Base-by-base conservation (phyloP, 2,113 vertebrate species). In the Tragelaphus buxtoni region DNA sequence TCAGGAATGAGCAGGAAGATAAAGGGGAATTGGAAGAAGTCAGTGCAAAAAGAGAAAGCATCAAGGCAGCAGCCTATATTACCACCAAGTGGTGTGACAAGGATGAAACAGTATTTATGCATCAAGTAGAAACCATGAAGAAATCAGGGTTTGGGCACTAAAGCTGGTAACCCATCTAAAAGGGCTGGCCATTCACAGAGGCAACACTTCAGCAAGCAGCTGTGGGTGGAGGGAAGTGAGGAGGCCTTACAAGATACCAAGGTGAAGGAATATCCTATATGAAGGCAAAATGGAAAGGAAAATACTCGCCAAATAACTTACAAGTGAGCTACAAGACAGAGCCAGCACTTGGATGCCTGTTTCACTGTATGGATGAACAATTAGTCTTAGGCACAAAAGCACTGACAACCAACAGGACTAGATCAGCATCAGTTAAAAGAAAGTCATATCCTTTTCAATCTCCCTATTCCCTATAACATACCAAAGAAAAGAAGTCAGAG, bases 241-340 rank as follows among this genome's bases (percentile, higher is more conserved):
- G 42, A 86, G 39, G 9, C 6, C 12, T 32, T 90, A 18, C 18
- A 92, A 82, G 18, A 58, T 20, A 53, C 2, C 42, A 65, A 83
- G 20, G 55, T 51, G 47, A 60, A 81, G n/a, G 86, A 74, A 82
- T 88, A 90, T 49, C 20, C 53, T 49, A 45, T 4, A 45, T 20
- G 53, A 93, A 94, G 53, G 39, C 61, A 94, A 87, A 13, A 35
- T 49, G 16, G 28, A 93, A 20, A 93, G 14, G 32, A 13, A 61
- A 93, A 79, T n/a, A 95, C 47, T 30, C 56, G 51, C 47, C 55
- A 84, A 95, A 90, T n/a, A 87, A n/a, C 17, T 92, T 92, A 95
- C 39, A 92, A 74, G 47, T 20, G 11, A 89, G 65, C 58, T 55
- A 55, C 20, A 74, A 26, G 16, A 90, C 18, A 90, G 3, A 51